Base-by-base conservation (phyloP, 2,113 vertebrate genomes). In the Sphaerodactylus townsendi region DNA sequence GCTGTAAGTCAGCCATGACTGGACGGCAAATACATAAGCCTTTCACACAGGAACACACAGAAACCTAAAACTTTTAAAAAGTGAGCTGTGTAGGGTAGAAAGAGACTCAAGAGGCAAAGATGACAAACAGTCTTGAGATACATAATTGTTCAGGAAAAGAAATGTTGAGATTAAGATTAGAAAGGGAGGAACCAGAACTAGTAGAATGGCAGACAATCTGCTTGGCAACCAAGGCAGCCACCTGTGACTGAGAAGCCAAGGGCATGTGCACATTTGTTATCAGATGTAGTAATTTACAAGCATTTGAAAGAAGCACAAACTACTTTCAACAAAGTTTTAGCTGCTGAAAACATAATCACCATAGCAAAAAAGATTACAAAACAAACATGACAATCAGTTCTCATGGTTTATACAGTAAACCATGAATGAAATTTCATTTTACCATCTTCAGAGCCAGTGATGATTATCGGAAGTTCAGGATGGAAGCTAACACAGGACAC, bases 401-500 rank as follows among this genome's bases (percentile, higher is more conserved):
- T 48, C 1, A 37, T 44, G 4, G 2, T 33, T 30, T 68, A 14
- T 28, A 35, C 23, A 70, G 64, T 21, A 30, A 6, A n/a, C n/a
- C n/a, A n/a, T n/a, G n/a, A 10, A 3, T 86, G 46, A 73, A 88
- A 88, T 56, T 2, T 77, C 1, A 64, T 90, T 96, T 96, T 94
- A 99, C 99, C 99, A 0, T 99, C 99, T 90, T 99, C 99, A 44
- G 99, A 99, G 87, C 99, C 99, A 2, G 99, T 99, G 92, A 99
- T 99, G 89, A 99, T 98, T 91, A 99, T 99, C 5, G 99, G 99
- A 88, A 99, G 92, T 91, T 99, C 98, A 1, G 99, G 99, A 80
- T 99, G 99, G 90, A 99, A 99, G 94, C 98, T 99, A 83, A 99
- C 99, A 85, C 99, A 99, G 0, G 98, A 99, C 83, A 99, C 99